phyloP scores from a whole-genome alignment of 1,140 invertebrate genomes.

The Cydia splendana region DNA sequence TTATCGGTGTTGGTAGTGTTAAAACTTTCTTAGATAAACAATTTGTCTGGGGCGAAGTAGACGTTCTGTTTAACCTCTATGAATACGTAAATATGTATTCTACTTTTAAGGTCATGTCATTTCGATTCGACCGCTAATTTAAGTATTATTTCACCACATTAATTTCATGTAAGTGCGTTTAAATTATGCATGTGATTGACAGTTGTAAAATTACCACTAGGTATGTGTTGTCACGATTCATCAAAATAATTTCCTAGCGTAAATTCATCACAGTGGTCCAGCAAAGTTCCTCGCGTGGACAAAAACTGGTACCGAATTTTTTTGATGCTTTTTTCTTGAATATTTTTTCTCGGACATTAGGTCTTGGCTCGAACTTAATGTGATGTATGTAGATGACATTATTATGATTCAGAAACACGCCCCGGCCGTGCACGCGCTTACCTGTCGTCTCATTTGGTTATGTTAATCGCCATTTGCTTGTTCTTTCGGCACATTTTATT shows the following conservation, averaged over 20 bases:
- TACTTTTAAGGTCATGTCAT: not conserved
- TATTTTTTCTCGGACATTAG: constrained; percentile 25
- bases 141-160: not conserved
- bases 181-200: constrained; percentile 1
- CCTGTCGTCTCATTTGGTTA: constrained; percentile 30
- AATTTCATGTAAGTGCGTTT: constrained; percentile 9
- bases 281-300: not conserved
- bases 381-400: constrained; percentile 34
- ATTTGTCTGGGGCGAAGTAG: not conserved
- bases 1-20: constrained; percentile 8
- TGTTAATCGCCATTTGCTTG: constrained; percentile 33
- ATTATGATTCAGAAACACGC: constrained; percentile 34
- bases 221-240: not conserved
- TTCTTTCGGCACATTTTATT: constrained; percentile 35
- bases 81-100: not conserved
- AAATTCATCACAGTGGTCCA: not conserved
- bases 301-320: not conserved
- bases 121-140: not conserved
- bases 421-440: constrained; percentile 30
- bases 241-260: not conserved
- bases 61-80: not conserved
- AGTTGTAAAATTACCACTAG: constrained; percentile 2
- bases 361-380: constrained; percentile 15
- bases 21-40: not conserved
- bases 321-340: not conserved